Percentiles rank a stretch among this genome's conserved stretches.
Evolutionary conservation across 2,888 invertebrate genomes (phyloP).

Genomic region (Drosophila robusta): DNA sequence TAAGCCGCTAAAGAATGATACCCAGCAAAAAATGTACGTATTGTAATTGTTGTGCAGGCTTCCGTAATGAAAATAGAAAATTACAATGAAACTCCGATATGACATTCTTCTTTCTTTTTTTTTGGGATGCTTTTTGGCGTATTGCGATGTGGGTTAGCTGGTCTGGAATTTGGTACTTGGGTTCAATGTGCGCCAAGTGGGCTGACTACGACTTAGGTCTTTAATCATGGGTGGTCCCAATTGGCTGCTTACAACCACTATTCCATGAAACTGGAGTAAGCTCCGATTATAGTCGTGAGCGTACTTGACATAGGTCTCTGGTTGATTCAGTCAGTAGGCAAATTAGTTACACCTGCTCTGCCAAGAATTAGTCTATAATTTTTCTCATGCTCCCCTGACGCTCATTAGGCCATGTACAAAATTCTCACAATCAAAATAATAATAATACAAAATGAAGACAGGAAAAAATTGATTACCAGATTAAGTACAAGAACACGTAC

Average conservation of each 20-base stretch:
- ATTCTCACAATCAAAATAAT: slow-evolving; percentile 69
- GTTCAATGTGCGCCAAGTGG: slow-evolving; percentile 70
- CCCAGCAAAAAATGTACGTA: slow-evolving; percentile 68
- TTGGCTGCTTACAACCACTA: neutral
- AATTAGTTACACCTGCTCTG: slow-evolving; percentile 40
- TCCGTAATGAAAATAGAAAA: slow-evolving; percentile 76
- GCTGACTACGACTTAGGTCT: slow-evolving; percentile 19
- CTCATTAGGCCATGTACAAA: slow-evolving; percentile 49
- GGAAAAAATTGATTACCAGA: slow-evolving; percentile 76
- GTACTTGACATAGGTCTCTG: slow-evolving; percentile 4
- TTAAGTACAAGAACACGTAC: slow-evolving; percentile 70
- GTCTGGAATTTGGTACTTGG: slow-evolving; percentile 56
- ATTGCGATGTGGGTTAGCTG: slow-evolving; percentile 63
- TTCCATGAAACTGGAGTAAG: slow-evolving; percentile 28
- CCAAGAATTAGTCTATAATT: slow-evolving; percentile 45
- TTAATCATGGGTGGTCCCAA: slow-evolving; percentile 45
- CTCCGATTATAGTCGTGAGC: slow-evolving; percentile 16
- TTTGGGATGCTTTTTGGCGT: slow-evolving; percentile 6
- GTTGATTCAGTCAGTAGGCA: neutral
- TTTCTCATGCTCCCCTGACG: slow-evolving; percentile 46
- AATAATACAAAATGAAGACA: slow-evolving; percentile 41
- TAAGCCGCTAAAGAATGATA: slow-evolving; percentile 75
- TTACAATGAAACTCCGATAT: slow-evolving; percentile 42
- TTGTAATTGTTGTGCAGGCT: slow-evolving; percentile 44
- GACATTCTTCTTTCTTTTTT: slow-evolving; percentile 26